These are phyloP conservation scores for Moxostoma hubbsi DNA, from an alignment of 2,797 vertebrate species.

Conservation along the genomic window DNA sequence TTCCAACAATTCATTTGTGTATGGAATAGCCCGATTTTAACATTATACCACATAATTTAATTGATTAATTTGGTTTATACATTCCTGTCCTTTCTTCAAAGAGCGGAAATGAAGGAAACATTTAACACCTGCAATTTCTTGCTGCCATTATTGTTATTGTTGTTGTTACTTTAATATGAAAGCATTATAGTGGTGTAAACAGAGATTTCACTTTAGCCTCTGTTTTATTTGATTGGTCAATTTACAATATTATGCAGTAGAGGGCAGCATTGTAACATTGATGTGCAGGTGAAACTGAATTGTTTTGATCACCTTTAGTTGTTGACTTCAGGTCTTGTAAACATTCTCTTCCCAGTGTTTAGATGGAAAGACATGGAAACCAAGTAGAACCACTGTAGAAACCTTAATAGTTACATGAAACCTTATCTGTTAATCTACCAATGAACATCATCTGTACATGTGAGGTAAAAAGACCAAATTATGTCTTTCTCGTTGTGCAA, in stretches of 20 bases:
- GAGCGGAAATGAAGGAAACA: too few relatives aligned
- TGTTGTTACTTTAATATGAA: too few relatives aligned
- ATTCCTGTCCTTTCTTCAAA: too few relatives aligned
- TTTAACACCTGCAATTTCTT: too few relatives aligned
- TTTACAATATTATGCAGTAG: constrained; percentile 1
- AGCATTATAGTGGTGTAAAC: too few relatives aligned
- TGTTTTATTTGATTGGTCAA: background rate
- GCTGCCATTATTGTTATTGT: too few relatives aligned
- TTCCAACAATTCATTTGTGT: too few relatives aligned
- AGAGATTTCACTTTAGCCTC: background rate
- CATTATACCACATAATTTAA: too few relatives aligned
- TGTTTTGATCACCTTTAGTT: background rate
- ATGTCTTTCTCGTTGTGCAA: background rate
- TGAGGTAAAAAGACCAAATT: background rate
- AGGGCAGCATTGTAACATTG: background rate
- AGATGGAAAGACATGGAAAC: background rate
- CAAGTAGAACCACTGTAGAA: background rate
- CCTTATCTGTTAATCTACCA: background rate
- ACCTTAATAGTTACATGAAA: background rate
- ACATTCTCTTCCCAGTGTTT: constrained; percentile 14
- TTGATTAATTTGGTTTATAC: too few relatives aligned
- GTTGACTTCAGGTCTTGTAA: background rate
- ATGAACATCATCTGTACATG: background rate
- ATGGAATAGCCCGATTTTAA: too few relatives aligned
- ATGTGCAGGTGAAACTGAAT: background rate